Base-by-base conservation (phyloP, 2,113 vertebrate genomes). In the Hydropotes inermis region DNA sequence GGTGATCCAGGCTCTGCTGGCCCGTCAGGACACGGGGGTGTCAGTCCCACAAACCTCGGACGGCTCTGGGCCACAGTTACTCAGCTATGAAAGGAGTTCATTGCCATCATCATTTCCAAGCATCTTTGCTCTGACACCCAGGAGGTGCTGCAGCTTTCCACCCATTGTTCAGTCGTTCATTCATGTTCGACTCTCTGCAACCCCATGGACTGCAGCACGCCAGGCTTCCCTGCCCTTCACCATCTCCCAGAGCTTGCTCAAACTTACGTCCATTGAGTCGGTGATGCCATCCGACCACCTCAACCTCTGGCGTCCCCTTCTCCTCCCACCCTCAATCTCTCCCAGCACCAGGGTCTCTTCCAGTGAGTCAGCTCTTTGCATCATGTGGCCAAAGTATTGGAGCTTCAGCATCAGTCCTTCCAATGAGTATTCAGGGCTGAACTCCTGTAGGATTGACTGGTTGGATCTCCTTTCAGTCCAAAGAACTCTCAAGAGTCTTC, bases 1-100 rank as follows among this genome's bases (percentile, higher is more conserved):
- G 6, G 7, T 45, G 17, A 13, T n/a, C 70, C 30, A 87, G 87
- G 47, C 7, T 5, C 50, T 0, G 0, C 12, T 11, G 6, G 10
- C 28, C 2, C 0, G 1, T 16, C 27, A 27, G 84, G n/a, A 94
- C n/a, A 14, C 30, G 0, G 6, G 36, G n/a, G 5, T 14, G 13
- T 39, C 16, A 21, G 52, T 13, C 25, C 19, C 9, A 39, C 45
- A 57, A 55, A 45, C 33, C 70, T 14, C 0, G 8, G 52, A 45
- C 21, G 16, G 60, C 8, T 3, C 39, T 55, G 58, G 43, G 84
- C 82, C 89, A 91, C 89, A 61, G n/a, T 76, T 60, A 93, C 28
- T 45, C 23, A 81, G 39, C 43, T 45, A 15, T n/a, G 52, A 76
- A 60, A n/a, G 2, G 30, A 47, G 25, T 9, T 74, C 21, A 25